Conservation (phyloP, 2,113 vertebrate genomes). For the Syrrhaptes paradoxus region DNA sequence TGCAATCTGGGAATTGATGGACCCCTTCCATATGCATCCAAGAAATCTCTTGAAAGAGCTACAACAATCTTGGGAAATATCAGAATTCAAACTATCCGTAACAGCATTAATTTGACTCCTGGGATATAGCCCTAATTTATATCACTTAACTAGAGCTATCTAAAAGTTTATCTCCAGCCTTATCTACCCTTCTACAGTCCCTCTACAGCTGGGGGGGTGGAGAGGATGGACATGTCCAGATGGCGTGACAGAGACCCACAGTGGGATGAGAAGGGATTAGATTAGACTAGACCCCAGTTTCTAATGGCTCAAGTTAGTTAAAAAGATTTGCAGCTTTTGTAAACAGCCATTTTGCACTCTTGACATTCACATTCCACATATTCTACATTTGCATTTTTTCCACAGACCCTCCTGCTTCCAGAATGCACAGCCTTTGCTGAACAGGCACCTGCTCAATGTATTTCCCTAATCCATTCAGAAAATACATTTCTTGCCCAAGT, state of each 20-base stretch:
- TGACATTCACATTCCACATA: not conserved
- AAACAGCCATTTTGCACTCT: not conserved
- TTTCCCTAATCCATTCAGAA: not conserved
- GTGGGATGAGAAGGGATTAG: not conserved
- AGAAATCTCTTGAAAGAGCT: constrained; percentile 19
- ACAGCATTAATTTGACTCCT: not conserved
- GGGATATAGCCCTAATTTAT: not conserved
- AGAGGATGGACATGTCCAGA: not conserved
- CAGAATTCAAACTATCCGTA: not conserved
- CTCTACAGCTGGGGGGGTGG: not conserved
- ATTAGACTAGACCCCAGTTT: not conserved
- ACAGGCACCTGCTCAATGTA: not conserved
- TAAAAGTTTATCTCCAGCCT: not conserved
- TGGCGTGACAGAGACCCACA: not conserved
- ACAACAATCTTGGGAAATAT: not conserved
- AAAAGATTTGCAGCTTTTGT: not conserved
- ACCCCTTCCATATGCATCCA: not conserved
- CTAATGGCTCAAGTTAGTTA: not conserved
- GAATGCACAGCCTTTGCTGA: not conserved
- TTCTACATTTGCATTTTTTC: not conserved
- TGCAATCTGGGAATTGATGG: not conserved
- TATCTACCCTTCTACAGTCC: not conserved
- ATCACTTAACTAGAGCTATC: not conserved
- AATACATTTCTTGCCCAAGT: not conserved
- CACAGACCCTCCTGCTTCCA: not conserved